Evolutionary conservation across 2,888 invertebrate genomes (phyloP), one percentile per base, ranked within the genome.

Genomic region (Sabatieria punctata): DNA sequence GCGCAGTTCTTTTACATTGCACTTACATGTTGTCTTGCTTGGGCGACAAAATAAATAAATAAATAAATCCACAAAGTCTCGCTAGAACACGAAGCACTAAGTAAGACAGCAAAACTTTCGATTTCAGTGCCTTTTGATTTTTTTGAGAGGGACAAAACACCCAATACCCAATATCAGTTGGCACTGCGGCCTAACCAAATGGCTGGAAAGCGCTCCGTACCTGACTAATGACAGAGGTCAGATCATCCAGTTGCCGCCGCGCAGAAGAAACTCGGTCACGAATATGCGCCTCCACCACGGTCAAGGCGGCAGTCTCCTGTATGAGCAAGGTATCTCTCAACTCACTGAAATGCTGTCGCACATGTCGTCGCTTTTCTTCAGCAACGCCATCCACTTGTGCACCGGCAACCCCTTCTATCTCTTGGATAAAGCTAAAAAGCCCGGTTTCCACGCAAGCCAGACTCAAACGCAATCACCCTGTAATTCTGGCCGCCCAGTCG

Each of bases 211-310:
- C n/a, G n/a, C n/a, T n/a, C n/a, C n/a, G 22, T 54, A 71, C 68
- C 63, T 70, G 64, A 2, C 73, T 71, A 39, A 73, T 59, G 21
- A 73, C 66, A 4, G 69, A 63, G 1, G 69, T 68, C 54, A 75
- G 65, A 54, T 74, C 74, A 52, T 74, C 73, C 54, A 73, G 73
- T 42, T 73, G 71, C 52, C 73, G 72, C 50, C 70, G 61, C 21
- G 74, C 55, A 48, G 71, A 69, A 52, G 71, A 71, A 30, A 74
- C 58, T 54, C 73, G 66, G 50, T 73, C 74, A 35, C 72, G 60
- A 6, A 74, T 69, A 53, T 74, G 73, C 1, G 73, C 71, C 51
- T 75, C 74, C 6, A 75, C 71, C n/a, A 72, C 72, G 4, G 68
- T 66, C 48, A 72, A 61, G 0, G 74, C 75, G 2, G 71, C 71